Base-by-base conservation (phyloP, 35 echinoderm and acorn worm genomes). In the Anneissia japonica region DNA sequence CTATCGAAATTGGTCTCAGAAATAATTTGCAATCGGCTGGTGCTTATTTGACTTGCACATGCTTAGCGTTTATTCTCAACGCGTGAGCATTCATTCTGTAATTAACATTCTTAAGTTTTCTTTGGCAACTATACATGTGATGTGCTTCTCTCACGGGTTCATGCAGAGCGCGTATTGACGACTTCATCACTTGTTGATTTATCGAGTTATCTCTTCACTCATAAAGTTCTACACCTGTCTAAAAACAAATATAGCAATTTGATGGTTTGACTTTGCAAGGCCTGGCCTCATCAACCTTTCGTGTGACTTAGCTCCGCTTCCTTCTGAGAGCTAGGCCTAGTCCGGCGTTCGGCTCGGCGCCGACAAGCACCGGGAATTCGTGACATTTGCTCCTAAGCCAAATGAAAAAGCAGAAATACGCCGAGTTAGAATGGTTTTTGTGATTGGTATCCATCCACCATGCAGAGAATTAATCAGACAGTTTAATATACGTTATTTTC, bases 361-460 rank as follows among this genome's bases (percentile, higher is more conserved):
- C 51, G 51, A 64, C 51, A 64, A 64, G 51, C 51, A 64, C 51
- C 51, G 51, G 51, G 51, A 64, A 64, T 12, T 64, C 51, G 51
- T 64, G 51, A 64, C 51, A 64, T 64, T 64, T 64, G 51, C 51
- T 64, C 51, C 51, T 64, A 64, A 64, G 51, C 51, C 51, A 64
- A 64, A 64, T 64, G 51, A 64, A 64, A 64, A 64, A 64, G 51
- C 51, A 64, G 51, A 64, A 64, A 64, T 64, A 64, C 6, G 26
- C 51, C 51, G 51, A 64, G 51, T 19, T 64, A 23, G 21, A 64
- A 64, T 64, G 51, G 51, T 64, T 64, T 64, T 64, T 64, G 51
- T 64, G 51, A 64, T 64, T 64, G 51, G 26, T 64, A 19, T 64
- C 51, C 2, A 12, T 64, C 51, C 51, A 12, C 51, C 51, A 64